Evolutionary conservation across 2,113 vertebrate genomes (phyloP), one percentile per base, ranked within the genome.

Genomic region (Scomber japonicus): DNA sequence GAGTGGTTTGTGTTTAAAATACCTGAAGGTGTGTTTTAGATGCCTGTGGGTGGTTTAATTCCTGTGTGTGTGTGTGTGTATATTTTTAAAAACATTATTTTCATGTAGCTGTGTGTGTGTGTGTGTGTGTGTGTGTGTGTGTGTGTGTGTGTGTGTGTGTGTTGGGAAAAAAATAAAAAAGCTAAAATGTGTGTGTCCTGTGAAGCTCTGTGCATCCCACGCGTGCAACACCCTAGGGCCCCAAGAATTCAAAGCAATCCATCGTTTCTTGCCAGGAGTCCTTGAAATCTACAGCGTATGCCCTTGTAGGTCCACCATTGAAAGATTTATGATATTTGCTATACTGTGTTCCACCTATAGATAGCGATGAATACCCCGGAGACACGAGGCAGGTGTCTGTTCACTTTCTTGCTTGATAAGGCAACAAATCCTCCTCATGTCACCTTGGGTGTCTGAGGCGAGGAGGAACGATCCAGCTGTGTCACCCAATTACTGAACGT

Each of bases 291-390:
- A 56, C 44, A 66, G 72, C 17, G 50, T 30, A 48, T 75, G 70
- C 4, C 65, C 71, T 75, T 75, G 75, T 53, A 49, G 71, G 21
- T 75, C 40, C 60, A 66, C 44, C 50, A 19, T 49, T 75, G 76
- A 80, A 83, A 82, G 81, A 83, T 91, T 74, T 79, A 88, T 87
- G 71, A 78, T 85, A 72, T 89, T 76, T 68, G 50, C 56, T 55
- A 21, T 73, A 9, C 21, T 57, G 21, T n/a, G 17, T 59, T 44
- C 59, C 71, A 68, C 54, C 65, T 80, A 70, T 75, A 80, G 69
- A 80, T 79, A 45, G 75, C 55, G 54, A 60, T 35, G 55, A 55
- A 83, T 44, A 50, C 64, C 57, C 71, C 68, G 4, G 13, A 78
- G 74, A 72, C 54, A 62, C 60, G 35, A 69, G 57, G 19, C 61